A percentile compares a stretch with the other conserved stretches of the same genome.
phyloP scores from a whole-genome alignment of 2,797 vertebrate species.

The Oreochromis mossambicus region DNA sequence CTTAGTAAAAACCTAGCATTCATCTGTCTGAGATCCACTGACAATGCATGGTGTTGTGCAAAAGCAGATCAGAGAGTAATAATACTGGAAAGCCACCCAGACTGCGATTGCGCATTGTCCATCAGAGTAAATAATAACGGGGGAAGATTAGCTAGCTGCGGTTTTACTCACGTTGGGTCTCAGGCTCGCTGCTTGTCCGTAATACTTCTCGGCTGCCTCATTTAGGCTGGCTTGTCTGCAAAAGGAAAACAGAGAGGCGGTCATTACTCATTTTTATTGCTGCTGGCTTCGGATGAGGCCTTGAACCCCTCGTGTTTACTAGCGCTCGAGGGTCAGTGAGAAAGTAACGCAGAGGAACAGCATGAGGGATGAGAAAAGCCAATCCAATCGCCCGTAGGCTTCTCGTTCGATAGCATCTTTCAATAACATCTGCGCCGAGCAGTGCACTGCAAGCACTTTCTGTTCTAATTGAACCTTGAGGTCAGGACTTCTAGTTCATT shows the following conservation, averaged over 20 bases:
- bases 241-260: slow-evolving; percentile 49
- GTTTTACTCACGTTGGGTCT: slow-evolving; percentile 92
- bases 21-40: slow-evolving; percentile 3
- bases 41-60: slow-evolving; percentile 55
- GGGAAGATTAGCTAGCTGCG: slow-evolving; percentile 19
- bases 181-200: slow-evolving; percentile 89
- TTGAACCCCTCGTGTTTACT: slow-evolving; percentile 53
- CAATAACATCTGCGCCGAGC: slow-evolving; percentile 30
- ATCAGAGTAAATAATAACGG: slow-evolving; percentile 37
- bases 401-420: slow-evolving; percentile 25
- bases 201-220: slow-evolving; percentile 94
- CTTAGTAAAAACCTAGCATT: slow-evolving; percentile 19
- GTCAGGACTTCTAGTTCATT: slow-evolving; percentile 29
- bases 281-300: slow-evolving; percentile 47
- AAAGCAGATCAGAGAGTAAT: slow-evolving; percentile 6
- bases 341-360: slow-evolving; percentile 45
- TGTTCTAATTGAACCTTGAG: slow-evolving; percentile 34
- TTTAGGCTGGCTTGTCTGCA: slow-evolving; percentile 97
- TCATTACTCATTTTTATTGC: slow-evolving; percentile 71
- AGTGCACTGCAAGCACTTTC: slow-evolving; percentile 19
- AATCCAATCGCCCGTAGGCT: slow-evolving; percentile 1
- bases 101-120: slow-evolving; percentile 40
- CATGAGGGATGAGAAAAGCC: slow-evolving; percentile 21
- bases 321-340: slow-evolving; percentile 54
- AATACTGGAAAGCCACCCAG: slow-evolving; percentile 37